These are phyloP conservation scores for Malurus splendens DNA, from an alignment of 2,797 vertebrate genomes.

Conservation along the genomic window DNA sequence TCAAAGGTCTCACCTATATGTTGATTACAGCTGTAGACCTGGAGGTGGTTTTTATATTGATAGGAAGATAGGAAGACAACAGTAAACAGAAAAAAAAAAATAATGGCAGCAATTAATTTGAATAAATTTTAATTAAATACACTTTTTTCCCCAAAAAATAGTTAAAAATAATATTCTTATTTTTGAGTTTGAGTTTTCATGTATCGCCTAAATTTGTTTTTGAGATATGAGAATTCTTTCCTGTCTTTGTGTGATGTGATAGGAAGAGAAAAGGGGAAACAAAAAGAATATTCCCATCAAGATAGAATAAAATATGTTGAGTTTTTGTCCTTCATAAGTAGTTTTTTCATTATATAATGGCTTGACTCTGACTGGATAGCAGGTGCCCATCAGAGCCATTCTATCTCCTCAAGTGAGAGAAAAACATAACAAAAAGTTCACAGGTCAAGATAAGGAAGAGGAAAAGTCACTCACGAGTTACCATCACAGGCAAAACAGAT, in stretches of 20 bases:
- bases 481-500: neutral
- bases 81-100: slow-evolving; percentile 52
- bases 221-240: neutral
- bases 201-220: neutral
- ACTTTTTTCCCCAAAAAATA: neutral
- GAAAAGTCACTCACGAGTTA: neutral
- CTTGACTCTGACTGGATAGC: neutral
- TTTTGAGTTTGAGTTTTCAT: neutral
- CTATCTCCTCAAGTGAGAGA: neutral
- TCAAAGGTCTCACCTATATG: slow-evolving; percentile 24
- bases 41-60: slow-evolving; percentile 42
- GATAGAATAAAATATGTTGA: neutral
- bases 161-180: neutral
- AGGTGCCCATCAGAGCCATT: neutral
- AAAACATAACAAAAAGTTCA: neutral
- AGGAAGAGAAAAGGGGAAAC: neutral
- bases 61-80: slow-evolving; percentile 62
- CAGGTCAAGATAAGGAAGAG: neutral
- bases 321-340: neutral
- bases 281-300: neutral
- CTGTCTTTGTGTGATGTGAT: neutral
- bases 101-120: slow-evolving; percentile 55
- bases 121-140: slow-evolving; percentile 54
- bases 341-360: neutral
- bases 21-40: slow-evolving; percentile 46